Base-by-base conservation (phyloP, 2,888 invertebrate genomes). In the Lacanobia oleracea region DNA sequence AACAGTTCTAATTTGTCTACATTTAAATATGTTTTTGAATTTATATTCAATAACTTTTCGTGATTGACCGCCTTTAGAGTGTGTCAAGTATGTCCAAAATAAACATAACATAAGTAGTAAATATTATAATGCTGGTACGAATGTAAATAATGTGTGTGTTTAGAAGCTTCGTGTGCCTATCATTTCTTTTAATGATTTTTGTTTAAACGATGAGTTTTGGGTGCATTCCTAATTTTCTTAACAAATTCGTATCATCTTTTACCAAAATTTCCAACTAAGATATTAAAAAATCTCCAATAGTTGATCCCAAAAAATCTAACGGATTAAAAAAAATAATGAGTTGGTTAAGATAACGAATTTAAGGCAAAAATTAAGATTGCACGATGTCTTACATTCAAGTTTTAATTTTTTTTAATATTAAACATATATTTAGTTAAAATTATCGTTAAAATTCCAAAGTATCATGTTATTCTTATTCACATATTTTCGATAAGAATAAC, bases 91-190 rank as follows among this genome's bases (percentile, higher is more conserved):
- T n/a, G 27, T 51, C 1, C 1, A 43, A 18, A 51, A 33, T 48
- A 27, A 27, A 48, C 18, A 50, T 43, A 51, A 57, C 10, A 59
- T 27, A n/a, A n/a, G n/a, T n/a, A 59, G 9, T 27, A 18, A 27
- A 40, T 48, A 53, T 40, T 40, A 53, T 40, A 43, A 45, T 16
- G 16, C 21, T 40, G 56, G 33, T 21, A 18, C 27, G 12, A 51
- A 51, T 9, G 43, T 48, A 77, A 77, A 68, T 69, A 48, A 69
- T 77, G 59, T 53, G 57, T 78, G 48, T 60, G n/a, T 64, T 48
- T n/a, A 7, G 64, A 37, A 10, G 43, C 7, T 59, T 23, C 63
- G 71, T 71, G 63, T 78, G 45, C 50, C 54, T 72, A 23, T 37
- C 12, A 40, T 75, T 33, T 10, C 10, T 72, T 51, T 59, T 50